Evolutionary conservation across 1,140 invertebrate genomes (phyloP).

Genomic region (Euglossa dilemma): DNA sequence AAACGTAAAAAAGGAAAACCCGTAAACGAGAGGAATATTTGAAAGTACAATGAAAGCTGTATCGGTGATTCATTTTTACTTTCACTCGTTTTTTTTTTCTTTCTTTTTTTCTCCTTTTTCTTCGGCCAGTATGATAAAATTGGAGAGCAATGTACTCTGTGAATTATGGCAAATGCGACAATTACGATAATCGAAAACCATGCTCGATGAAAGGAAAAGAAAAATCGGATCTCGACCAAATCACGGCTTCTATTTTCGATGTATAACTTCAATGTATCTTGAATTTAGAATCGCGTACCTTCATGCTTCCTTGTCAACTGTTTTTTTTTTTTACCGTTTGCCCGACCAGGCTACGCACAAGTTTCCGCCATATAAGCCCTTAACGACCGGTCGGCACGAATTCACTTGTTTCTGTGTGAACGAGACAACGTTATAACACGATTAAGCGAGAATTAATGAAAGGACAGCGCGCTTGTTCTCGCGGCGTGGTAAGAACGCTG

Average conservation of each 20-base stretch:
- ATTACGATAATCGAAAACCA: constrained; percentile 53
- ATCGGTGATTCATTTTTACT: background rate
- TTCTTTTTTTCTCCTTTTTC: background rate
- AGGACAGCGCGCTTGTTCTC: background rate
- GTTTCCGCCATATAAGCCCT: background rate
- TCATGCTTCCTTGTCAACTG: constrained; percentile 8
- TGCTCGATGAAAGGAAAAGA: constrained; percentile 11
- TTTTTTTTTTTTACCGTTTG: constrained; percentile 32
- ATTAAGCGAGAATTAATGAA: constrained; percentile 22
- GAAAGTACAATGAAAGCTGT: constrained; percentile 18
- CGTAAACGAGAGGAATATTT: background rate
- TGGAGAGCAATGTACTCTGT: background rate
- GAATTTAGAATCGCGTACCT: background rate
- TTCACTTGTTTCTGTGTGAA: background rate
- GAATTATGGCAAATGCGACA: constrained; percentile 19
- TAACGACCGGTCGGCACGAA: constrained; percentile 6
- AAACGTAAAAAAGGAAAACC: background rate
- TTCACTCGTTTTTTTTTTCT: background rate
- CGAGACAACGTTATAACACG: constrained; percentile 13
- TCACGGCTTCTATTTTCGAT: background rate
- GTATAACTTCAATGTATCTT: background rate
- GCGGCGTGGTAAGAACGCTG: background rate
- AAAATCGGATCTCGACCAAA: background rate
- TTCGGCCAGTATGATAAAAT: background rate
- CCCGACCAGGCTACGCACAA: constrained; percentile 27